Evolutionary conservation across 2,113 vertebrate species (phyloP).

Genomic region (Nematolebias whitei): DNA sequence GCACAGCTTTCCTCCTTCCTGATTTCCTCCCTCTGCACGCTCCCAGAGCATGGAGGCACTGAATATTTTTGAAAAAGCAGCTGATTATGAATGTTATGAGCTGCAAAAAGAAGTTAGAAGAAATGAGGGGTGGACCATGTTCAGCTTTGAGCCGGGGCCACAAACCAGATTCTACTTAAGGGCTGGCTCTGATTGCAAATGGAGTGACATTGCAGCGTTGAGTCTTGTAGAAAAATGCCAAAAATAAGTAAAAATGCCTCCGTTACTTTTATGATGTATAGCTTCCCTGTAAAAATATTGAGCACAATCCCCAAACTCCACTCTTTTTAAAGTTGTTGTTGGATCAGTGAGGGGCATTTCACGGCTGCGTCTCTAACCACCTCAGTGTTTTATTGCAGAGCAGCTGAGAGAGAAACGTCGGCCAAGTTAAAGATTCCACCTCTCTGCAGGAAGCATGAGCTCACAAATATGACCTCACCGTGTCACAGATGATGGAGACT

Average conservation of each 20-base stretch:
- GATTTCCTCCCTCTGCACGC: too few relatives aligned
- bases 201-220: not conserved
- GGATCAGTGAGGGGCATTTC: not conserved
- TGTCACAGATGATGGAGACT: slow-evolving; percentile 40
- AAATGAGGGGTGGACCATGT: too few relatives aligned
- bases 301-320: not conserved
- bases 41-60: too few relatives aligned
- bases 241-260: not conserved
- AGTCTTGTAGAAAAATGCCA: not conserved
- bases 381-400: slow-evolving; percentile 20
- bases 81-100: too few relatives aligned
- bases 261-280: not conserved
- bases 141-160: too few relatives aligned
- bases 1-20: too few relatives aligned
- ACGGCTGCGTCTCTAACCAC: slow-evolving; percentile 19
- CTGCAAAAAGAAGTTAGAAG: too few relatives aligned
- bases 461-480: not conserved
- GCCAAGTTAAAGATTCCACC: slow-evolving; percentile 14
- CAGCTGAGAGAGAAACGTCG: not conserved
- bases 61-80: too few relatives aligned
- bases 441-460: slow-evolving; percentile 15
- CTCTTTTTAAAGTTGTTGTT: not conserved
- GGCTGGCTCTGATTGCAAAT: not conserved
- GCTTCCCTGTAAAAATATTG: not conserved
- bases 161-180: too few relatives aligned